Conservation (phyloP, 2,888 invertebrate species). For the Brachyptera risi region DNA sequence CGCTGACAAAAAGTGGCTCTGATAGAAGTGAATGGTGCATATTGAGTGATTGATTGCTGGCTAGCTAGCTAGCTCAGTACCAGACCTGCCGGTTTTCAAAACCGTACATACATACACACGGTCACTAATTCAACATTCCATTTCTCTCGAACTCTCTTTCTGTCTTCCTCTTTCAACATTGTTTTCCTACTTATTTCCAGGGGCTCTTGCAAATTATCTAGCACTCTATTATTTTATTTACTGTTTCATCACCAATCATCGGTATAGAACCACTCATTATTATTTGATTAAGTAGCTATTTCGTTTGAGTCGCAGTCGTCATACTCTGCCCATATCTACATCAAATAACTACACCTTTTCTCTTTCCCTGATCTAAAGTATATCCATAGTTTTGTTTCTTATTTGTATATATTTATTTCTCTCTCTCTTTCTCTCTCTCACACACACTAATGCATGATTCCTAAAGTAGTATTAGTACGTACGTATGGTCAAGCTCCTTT, state of each 20-base stretch:
- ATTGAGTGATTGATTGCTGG: conserved; percentile 2
- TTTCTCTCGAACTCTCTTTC: conserved; percentile 25
- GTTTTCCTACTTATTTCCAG: not conserved
- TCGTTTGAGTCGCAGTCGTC: too few species aligned
- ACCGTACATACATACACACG: not conserved
- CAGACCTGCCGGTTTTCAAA: not conserved
- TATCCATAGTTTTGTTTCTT: too few species aligned
- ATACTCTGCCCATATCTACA: too few species aligned
- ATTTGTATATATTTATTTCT: conserved; percentile 31
- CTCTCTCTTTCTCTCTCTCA: conserved; percentile 29
- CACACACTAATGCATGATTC: too few species aligned
- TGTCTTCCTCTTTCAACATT: conserved; percentile 31
- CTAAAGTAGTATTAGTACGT: too few species aligned
- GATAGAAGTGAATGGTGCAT: conserved; percentile 6
- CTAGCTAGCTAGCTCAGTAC: not conserved
- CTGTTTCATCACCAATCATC: too few species aligned
- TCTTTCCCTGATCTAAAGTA: conserved; percentile 7
- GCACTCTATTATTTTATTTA: too few species aligned
- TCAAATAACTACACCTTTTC: conserved; percentile 29
- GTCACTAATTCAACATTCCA: conserved; percentile 7
- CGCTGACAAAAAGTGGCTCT: not conserved
- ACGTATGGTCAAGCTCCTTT: too few species aligned
- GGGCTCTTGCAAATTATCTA: too few species aligned
- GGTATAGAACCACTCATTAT: too few species aligned
- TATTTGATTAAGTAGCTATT: too few species aligned